These are phyloP conservation scores for Masticophis lateralis DNA, from an alignment of 2,797 vertebrate species.

Conservation along the genomic window DNA sequence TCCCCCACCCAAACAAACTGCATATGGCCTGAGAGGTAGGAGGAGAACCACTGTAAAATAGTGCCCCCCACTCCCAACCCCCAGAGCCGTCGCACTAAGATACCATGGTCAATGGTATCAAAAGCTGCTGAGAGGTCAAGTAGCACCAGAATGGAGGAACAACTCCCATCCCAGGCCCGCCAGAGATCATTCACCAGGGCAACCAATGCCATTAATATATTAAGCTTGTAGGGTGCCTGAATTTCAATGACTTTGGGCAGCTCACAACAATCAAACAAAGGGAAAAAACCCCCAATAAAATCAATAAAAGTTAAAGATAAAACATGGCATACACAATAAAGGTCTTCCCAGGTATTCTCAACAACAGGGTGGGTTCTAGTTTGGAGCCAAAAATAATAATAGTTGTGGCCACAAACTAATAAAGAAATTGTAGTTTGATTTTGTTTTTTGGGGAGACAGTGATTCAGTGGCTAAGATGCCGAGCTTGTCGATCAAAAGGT, in stretches of 20 bases:
- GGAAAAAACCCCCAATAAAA: not conserved
- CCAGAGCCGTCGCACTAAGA: no score
- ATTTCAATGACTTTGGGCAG: not conserved
- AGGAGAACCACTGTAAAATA: no score
- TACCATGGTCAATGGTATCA: no score
- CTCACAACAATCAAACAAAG: not conserved
- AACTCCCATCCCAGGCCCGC: no score
- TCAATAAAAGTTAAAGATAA: not conserved
- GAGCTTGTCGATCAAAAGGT: no score
- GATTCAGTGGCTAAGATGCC: no score
- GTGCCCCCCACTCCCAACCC: no score
- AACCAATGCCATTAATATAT: not conserved
- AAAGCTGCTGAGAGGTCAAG: no score
- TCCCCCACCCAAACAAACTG: no score
- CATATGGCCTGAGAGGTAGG: no score
- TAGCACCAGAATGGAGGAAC: no score
- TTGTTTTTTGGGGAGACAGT: not conserved
- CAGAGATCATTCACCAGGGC: no score
- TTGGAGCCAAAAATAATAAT: not conserved
- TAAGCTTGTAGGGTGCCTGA: not conserved
- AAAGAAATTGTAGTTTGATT: not conserved
- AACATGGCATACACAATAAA: not conserved
- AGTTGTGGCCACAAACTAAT: not conserved
- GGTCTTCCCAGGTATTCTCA: not conserved
- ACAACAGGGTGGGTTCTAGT: not conserved